Evolutionary conservation across 2,888 invertebrate genomes (phyloP).

Genomic region (Hirtodrosophila duncani): DNA sequence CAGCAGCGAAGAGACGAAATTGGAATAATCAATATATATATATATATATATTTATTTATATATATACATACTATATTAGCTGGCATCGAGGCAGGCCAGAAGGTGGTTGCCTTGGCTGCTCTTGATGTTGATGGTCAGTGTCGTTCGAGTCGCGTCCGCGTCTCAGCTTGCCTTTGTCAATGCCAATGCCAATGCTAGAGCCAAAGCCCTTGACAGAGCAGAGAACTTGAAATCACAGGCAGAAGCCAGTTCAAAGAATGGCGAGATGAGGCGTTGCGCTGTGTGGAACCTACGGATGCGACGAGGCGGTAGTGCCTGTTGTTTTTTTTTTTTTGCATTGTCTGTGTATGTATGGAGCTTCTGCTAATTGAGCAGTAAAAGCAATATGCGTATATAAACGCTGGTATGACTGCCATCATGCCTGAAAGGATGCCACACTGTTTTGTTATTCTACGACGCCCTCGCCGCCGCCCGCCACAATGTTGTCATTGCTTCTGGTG

Average conservation of each 20-base stretch:
- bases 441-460: slow-evolving; percentile 6
- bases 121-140: no score
- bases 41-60: background rate
- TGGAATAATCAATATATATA: slow-evolving; percentile 56
- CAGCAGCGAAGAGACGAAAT: slow-evolving; percentile 40
- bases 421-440: slow-evolving; percentile 54
- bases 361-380: slow-evolving; percentile 65
- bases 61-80: background rate
- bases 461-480: background rate
- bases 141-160: no score
- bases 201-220: slow-evolving; percentile 22
- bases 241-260: slow-evolving; percentile 17
- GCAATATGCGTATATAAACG: slow-evolving; percentile 13
- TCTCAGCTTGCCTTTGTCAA: slow-evolving; percentile 51
- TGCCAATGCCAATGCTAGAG: slow-evolving; percentile 58
- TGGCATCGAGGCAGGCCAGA: no score
- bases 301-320: background rate
- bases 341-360: slow-evolving; percentile 2
- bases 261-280: background rate
- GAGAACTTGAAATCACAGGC: slow-evolving; percentile 51
- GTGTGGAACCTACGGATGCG: background rate
- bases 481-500: slow-evolving; percentile 12
- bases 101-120: background rate
- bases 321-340: background rate
- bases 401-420: no score